These are phyloP conservation scores for Phymorhynchus buccinoides DNA, from an alignment of 1,140 invertebrate genomes.

Conservation along the genomic window DNA sequence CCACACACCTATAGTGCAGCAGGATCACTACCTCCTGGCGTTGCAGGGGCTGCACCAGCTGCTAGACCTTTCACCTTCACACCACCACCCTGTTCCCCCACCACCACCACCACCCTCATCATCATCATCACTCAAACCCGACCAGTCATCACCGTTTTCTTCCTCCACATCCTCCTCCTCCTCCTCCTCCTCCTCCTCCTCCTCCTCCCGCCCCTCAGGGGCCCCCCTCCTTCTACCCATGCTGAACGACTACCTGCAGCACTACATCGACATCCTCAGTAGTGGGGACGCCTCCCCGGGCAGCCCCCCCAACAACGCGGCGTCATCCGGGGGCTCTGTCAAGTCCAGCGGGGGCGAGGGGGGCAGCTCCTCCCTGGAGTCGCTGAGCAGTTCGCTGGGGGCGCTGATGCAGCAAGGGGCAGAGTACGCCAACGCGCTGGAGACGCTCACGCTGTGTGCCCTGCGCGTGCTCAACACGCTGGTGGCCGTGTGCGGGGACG, in stretches of 20 bases:
- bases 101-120: no score
- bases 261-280: constrained; percentile 53
- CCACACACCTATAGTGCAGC: constrained; percentile 16
- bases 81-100: background rate
- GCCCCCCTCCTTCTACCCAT: constrained; percentile 48
- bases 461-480: constrained; percentile 48
- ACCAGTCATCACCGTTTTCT: no score
- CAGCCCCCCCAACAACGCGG: constrained; percentile 38
- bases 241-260: constrained; percentile 52
- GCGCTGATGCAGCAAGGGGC: constrained; percentile 51
- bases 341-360: constrained; percentile 30
- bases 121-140: no score
- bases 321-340: background rate
- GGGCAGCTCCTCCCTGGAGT: constrained; percentile 52
- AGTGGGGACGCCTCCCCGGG: background rate
- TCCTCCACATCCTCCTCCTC: background rate
- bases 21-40: constrained; percentile 40
- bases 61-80: background rate
- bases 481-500: constrained; percentile 43
- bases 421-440: constrained; percentile 54
- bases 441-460: constrained; percentile 46
- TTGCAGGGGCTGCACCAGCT: constrained; percentile 43
- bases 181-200: background rate
- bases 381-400: constrained; percentile 52
- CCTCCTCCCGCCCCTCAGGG: background rate